Conservation (phyloP, 2,888 invertebrate species). For the Platynereis dumerilii region DNA sequence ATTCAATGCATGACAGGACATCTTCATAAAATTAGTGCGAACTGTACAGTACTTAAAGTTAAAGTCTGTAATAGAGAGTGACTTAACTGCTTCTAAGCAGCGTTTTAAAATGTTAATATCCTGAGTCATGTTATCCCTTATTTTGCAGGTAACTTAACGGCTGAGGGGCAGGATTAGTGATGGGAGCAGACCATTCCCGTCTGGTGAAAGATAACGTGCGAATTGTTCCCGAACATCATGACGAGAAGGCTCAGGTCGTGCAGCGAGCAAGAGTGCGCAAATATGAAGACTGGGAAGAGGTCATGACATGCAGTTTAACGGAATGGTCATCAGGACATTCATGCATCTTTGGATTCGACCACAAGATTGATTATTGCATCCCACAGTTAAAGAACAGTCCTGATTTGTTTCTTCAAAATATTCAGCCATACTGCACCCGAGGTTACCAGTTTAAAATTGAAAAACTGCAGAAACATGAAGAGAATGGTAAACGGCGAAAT, state of each 20-base stretch:
- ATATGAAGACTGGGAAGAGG: constrained; percentile 24
- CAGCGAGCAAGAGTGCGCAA: background rate
- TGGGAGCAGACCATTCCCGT: constrained; percentile 11
- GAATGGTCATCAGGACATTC: constrained; percentile 28
- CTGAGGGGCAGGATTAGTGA: background rate
- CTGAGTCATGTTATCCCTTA: no score
- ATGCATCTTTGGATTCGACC: constrained; percentile 24
- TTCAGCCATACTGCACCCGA: constrained; percentile 28
- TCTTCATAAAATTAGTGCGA: no score
- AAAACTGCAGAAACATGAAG: constrained; percentile 25
- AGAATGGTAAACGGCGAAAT: constrained; percentile 9
- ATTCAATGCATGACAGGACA: no score
- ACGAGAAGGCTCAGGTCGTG: constrained; percentile 10
- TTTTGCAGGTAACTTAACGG: no score
- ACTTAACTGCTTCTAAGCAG: no score
- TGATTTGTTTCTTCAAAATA: constrained; percentile 23
- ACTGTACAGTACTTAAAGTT: no score
- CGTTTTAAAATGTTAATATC: no score
- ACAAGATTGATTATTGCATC: constrained; percentile 28
- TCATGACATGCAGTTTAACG: constrained; percentile 22
- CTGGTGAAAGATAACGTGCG: constrained; percentile 7
- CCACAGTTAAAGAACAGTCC: constrained; percentile 23
- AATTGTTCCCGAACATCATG: constrained; percentile 8
- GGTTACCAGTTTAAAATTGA: constrained; percentile 28
- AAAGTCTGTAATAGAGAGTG: no score